Base-by-base conservation (phyloP, 1,140 invertebrate species). In the Papilio glaucus region DNA sequence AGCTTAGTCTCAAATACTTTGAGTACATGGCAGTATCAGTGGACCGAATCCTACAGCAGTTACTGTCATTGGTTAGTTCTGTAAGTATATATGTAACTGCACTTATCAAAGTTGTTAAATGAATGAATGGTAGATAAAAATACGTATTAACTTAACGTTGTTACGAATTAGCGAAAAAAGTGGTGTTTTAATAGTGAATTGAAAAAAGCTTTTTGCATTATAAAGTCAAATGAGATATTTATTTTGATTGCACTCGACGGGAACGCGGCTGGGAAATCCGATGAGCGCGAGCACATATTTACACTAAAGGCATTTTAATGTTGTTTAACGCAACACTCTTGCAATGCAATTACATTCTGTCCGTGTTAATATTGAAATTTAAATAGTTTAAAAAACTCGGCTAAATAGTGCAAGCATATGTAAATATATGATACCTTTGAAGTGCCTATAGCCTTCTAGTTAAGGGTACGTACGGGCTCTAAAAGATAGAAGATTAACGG, bases 171-270 rank as follows among this genome's bases (percentile, higher is more conserved):
- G 29, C 29, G 13, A 21, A 38, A 21, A 65, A 65, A 65, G 62
- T 39, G 45, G 24, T 15, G 37, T 72, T 71, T 72, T 70, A 72
- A 76, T 76, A 76, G 42, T 41, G 74, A 73, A 42, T 70, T 42
- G 71, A 77, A 79, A 72, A 82, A 78, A 82, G 74, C 78, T 76
- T 84, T 83, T 81, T 78, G 73, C 75, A 86, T 87, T 85, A 87
- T 84, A 77, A 84, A 83, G 79, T 84, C 75, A 83, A 89, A 87
- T 88, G 83, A 88, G 84, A 73, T 86, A 79, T 86, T 86, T 86
- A 85, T 85, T 84, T 86, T 83, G 77, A 81, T 78, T 84, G 85
- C 83, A 82, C 84, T 88, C 80, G 76, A 79, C 75, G 76, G 68
- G 78, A 77, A 77, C 80, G 80, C 74, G 76, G 79, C 76, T 74